Evolutionary conservation across 2,797 vertebrate genomes (phyloP).

Genomic region (Paguma larvata): DNA sequence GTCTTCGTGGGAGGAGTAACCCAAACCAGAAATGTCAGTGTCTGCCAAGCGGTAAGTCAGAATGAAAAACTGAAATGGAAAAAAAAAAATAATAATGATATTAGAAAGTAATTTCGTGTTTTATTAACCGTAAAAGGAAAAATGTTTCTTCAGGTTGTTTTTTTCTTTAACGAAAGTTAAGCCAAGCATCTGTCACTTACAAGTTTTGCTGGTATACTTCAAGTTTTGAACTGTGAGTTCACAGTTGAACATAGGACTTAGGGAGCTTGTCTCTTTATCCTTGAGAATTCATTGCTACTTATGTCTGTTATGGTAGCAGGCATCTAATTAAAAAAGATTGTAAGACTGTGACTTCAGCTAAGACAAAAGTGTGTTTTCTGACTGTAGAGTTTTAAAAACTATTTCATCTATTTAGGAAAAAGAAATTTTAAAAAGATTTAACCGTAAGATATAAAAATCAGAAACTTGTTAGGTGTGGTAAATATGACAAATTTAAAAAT

Average conservation of each 20-base stretch:
- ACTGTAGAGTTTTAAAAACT: not conserved
- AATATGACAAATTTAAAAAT: not conserved
- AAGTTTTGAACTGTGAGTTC: not conserved
- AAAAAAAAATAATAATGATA: not conserved
- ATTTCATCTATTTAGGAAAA: not conserved
- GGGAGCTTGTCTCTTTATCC: not conserved
- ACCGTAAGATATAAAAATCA: not conserved
- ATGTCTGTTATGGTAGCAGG: not conserved
- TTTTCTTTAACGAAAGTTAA: not conserved
- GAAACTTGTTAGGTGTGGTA: not conserved
- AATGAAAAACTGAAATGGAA: not conserved
- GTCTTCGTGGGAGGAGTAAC: slow-evolving; percentile 97
- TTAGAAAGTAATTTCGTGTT: slow-evolving; percentile 5
- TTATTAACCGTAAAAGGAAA: not conserved
- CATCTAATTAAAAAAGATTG: slow-evolving; percentile 15
- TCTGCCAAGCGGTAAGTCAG: slow-evolving; percentile 97
- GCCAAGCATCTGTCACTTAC: not conserved
- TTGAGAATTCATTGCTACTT: not conserved
- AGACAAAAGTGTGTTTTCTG: slow-evolving; percentile 30
- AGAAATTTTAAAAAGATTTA: not conserved
- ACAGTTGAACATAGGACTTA: not conserved
- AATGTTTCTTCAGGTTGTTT: not conserved
- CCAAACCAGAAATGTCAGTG: slow-evolving; percentile 93
- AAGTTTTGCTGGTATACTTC: not conserved
- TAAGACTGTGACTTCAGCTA: not conserved